Conservation (phyloP, 2,113 vertebrate genomes). For the Polypterus bichir region DNA sequence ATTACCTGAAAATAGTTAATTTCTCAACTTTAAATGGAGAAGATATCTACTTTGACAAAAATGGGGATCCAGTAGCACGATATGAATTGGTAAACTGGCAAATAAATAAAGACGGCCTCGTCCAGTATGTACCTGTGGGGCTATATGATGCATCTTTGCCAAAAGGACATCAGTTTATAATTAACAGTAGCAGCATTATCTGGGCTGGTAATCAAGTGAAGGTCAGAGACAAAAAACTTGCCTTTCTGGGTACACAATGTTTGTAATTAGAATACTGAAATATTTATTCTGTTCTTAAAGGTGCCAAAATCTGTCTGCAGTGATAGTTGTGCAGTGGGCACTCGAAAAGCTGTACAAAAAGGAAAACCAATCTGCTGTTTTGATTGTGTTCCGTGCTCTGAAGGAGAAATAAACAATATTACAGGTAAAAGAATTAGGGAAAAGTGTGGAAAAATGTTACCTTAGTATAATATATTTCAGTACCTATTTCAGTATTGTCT, state of each 20-base stretch:
- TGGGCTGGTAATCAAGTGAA: background rate
- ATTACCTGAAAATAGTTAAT: constrained; percentile 1
- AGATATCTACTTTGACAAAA: background rate
- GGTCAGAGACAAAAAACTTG: background rate
- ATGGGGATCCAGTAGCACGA: background rate
- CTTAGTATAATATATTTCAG: too few relatives aligned
- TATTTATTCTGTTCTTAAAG: constrained; percentile 8
- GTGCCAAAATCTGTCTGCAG: constrained; percentile 31
- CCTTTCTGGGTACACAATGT: background rate
- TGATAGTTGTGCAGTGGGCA: constrained; percentile 26
- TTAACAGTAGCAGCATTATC: background rate
- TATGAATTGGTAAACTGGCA: constrained; percentile 7
- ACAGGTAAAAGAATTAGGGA: constrained; percentile 16
- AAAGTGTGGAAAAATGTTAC: too few relatives aligned
- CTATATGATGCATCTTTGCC: background rate
- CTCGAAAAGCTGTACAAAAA: constrained; percentile 26
- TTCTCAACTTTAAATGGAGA: background rate
- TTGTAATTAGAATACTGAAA: too few relatives aligned
- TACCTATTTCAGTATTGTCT: too few relatives aligned
- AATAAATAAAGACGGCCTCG: background rate
- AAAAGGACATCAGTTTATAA: background rate
- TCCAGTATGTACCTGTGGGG: background rate
- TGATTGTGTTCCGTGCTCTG: constrained; percentile 13
- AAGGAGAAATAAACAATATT: constrained; percentile 30
- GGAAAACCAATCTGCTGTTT: background rate